Evolutionary conservation across 2,888 invertebrate genomes (phyloP).

Genomic region (Cataglyphis rosenhaueri): DNA sequence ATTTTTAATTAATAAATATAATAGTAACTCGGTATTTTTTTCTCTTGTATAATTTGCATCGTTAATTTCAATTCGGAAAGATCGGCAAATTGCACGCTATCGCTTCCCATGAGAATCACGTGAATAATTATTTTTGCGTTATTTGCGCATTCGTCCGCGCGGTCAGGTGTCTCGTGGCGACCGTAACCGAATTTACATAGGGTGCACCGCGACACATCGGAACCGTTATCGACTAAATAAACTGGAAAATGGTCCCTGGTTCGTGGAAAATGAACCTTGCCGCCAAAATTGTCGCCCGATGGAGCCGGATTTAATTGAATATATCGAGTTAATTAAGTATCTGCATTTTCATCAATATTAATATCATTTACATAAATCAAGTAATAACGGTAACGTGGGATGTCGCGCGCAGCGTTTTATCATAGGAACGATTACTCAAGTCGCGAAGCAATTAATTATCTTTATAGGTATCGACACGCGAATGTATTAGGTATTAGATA

Average conservation of each 20-base stretch:
- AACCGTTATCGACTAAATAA: slow-evolving; percentile 51
- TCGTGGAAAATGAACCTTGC: slow-evolving; percentile 49
- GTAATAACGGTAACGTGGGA: slow-evolving; percentile 37
- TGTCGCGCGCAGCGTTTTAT: neutral
- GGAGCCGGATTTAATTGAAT: slow-evolving; percentile 42
- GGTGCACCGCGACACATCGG: slow-evolving; percentile 36
- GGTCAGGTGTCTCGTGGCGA: slow-evolving; percentile 46
- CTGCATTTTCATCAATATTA: slow-evolving; percentile 52
- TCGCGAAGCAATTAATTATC: slow-evolving; percentile 39
- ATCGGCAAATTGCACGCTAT: neutral
- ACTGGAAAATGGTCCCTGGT: slow-evolving; percentile 43
- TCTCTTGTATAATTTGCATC: neutral
- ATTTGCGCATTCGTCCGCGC: slow-evolving; percentile 39
- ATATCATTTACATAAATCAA: slow-evolving; percentile 48
- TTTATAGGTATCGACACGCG: neutral
- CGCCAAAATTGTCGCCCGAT: slow-evolving; percentile 35
- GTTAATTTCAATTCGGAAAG: neutral
- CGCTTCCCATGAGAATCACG: neutral
- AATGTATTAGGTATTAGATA: neutral
- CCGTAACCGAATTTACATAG: slow-evolving; percentile 48
- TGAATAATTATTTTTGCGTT: slow-evolving; percentile 37
- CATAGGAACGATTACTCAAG: slow-evolving; percentile 41
- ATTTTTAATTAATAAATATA: neutral
- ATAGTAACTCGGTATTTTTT: neutral
- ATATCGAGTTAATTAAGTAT: slow-evolving; percentile 51